phyloP scores from a whole-genome alignment of 2,113 vertebrate species.

The Apeltes quadracus region DNA sequence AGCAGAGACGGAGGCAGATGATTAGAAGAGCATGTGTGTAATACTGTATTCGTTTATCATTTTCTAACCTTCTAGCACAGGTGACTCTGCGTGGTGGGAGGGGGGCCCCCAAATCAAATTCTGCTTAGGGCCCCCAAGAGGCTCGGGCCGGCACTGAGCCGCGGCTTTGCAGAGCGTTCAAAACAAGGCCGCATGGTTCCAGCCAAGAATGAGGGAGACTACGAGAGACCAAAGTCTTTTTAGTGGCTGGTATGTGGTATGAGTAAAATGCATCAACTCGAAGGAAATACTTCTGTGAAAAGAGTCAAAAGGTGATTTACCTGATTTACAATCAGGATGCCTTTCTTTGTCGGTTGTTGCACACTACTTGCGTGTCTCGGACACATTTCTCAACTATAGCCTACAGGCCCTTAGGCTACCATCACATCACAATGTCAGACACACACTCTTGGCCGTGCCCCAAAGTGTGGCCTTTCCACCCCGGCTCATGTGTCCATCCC shows the following conservation, averaged over 20 bases:
- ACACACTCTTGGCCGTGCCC: constrained; percentile 21
- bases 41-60: too few relatives aligned
- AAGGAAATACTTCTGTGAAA: too few relatives aligned
- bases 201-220: neutral
- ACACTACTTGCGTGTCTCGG: neutral
- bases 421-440: constrained; percentile 13
- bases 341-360: neutral
- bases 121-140: too few relatives aligned
- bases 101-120: too few relatives aligned
- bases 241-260: neutral
- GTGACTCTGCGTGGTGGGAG: too few relatives aligned
- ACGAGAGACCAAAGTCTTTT: neutral
- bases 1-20: constrained; percentile 58
- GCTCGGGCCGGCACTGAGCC: too few relatives aligned
- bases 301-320: neutral
- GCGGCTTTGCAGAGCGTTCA: neutral
- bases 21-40: constrained; percentile 47
- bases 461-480: constrained; percentile 61
- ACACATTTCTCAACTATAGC: neutral
- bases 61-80: too few relatives aligned
- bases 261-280: neutral
- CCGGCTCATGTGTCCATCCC: constrained; percentile 44
- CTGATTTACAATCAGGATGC: constrained; percentile 13
- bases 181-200: constrained; percentile 1
- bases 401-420: constrained; percentile 4